Conservation (phyloP, 2,113 vertebrate genomes). For the Lepus americanus region DNA sequence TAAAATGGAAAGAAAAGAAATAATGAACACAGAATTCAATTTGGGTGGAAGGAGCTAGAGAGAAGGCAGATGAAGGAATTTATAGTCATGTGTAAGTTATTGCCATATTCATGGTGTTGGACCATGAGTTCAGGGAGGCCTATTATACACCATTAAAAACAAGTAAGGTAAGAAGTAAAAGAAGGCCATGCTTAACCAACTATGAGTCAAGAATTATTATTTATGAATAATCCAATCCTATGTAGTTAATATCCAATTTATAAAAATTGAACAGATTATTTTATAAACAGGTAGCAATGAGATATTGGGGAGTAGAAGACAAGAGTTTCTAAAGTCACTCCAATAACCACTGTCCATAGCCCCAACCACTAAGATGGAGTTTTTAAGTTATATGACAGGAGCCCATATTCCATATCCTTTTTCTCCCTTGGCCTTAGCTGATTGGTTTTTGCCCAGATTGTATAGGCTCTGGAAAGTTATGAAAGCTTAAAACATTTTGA, state of each 20-base stretch:
- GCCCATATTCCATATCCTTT: background rate
- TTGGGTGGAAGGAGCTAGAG: background rate
- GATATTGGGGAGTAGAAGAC: background rate
- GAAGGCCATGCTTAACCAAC: background rate
- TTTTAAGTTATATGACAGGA: background rate
- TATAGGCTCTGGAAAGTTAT: conserved; percentile 13
- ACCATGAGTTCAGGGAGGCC: background rate
- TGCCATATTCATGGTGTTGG: background rate
- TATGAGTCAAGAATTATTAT: background rate
- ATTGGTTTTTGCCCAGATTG: background rate
- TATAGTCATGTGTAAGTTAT: background rate
- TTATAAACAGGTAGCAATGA: background rate
- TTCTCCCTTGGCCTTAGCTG: background rate
- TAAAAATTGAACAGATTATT: background rate
- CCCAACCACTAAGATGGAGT: background rate
- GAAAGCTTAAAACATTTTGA: conserved; percentile 60
- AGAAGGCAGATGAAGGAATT: background rate
- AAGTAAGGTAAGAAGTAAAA: background rate
- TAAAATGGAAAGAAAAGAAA: background rate
- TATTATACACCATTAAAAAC: background rate
- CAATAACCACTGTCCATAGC: no score
- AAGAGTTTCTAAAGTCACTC: background rate
- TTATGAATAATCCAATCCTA: conserved; percentile 14
- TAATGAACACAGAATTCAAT: background rate
- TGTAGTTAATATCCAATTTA: background rate